Evolutionary conservation across 1,140 invertebrate species (phyloP), one percentile per base, ranked within the genome.

Genomic region (Piezodorus guildinii): DNA sequence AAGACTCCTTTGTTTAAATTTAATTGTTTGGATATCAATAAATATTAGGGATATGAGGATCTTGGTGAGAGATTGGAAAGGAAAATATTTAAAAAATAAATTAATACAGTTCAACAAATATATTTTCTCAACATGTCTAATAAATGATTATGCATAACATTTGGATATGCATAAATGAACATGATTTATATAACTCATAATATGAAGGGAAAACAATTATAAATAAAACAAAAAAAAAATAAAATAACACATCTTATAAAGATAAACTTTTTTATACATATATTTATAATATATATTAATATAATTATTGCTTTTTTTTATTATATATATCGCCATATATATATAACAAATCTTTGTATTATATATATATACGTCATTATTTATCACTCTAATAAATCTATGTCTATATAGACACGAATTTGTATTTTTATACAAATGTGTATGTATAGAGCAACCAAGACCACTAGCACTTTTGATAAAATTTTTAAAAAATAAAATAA

Each of bases 231-330:
- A 49, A 49, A 49, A 25, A 54, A 17, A 54, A 54, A 54, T 21
- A 54, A 21, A 56, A 56, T 30, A 52, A 52, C 51, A 52, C 19
- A 23, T 56, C 52, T 56, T 56, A 56, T 56, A 56, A 56, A 56
- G 52, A 56, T 56, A 56, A 23, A 56, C 23, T 56, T 56, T 56
- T 56, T 56, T 56, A 56, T 56, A 56, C 52, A 56, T 56, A 56
- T 56, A 23, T 56, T 56, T 56, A 56, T 56, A 56, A 56, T 56
- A 56, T 56, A 56, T 25, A 56, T 56, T 56, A 49, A 17, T 19
- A 19, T 49, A 49, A 19, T 19, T 49, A 49, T 49, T 19, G 46
- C 19, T 49, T 19, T 49, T n/a, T 19, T 49, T 49, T 49, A 17
- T 23, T 56, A 56, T 56, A 56, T 56, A 56, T 56, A 56, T 54